Conservation (phyloP, 2,113 vertebrate species). For the Octodon degus region DNA sequence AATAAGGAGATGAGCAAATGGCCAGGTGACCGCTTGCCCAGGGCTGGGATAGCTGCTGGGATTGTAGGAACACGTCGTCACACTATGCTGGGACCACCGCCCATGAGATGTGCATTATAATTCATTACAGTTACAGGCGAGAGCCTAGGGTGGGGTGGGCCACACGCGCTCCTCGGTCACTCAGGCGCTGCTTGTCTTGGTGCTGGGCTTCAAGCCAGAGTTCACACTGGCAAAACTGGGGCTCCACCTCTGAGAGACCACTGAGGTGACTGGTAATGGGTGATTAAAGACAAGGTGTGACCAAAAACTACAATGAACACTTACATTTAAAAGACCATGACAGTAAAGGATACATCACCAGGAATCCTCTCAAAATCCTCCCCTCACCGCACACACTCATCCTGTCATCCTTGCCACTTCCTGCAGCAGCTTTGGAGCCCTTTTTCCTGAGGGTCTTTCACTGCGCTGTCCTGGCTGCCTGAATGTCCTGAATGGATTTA, state of each 20-base stretch:
- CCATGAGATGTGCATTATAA: neutral
- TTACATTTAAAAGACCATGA: neutral
- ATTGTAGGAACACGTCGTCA: neutral
- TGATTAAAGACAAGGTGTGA: neutral
- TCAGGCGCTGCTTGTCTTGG: accelerated
- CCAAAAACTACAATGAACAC: neutral
- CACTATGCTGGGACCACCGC: neutral
- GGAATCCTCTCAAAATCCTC: neutral
- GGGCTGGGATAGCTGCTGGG: neutral
- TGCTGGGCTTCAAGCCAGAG: neutral
- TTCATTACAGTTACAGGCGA: neutral
- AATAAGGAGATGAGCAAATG: neutral
- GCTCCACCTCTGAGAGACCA: neutral
- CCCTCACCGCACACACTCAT: neutral
- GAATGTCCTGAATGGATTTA: neutral
- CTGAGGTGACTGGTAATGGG: neutral
- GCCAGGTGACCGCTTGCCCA: neutral
- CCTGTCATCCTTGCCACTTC: neutral
- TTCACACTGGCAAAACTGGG: neutral
- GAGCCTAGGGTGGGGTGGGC: neutral
- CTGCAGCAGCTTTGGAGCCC: neutral
- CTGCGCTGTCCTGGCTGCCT: neutral
- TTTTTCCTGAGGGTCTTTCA: neutral
- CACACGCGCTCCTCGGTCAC: neutral
- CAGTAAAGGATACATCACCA: neutral